Evolutionary conservation across 2,113 vertebrate genomes (phyloP).

Genomic region (Hylia prasina): DNA sequence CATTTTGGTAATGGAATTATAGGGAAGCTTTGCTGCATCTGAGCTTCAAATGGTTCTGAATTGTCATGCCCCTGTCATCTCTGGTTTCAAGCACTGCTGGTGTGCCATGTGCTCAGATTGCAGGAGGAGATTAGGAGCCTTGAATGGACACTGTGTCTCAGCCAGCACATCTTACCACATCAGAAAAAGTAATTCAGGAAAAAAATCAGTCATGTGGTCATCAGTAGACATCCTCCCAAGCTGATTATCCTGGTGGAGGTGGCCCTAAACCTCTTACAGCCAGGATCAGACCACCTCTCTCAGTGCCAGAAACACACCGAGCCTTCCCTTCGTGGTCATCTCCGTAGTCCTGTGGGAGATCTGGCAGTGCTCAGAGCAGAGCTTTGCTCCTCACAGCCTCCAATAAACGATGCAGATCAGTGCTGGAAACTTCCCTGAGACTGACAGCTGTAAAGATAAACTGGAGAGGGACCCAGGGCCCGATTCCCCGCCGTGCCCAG

Average conservation of each 20-base stretch:
- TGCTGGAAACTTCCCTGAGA: background rate
- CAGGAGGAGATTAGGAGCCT: background rate
- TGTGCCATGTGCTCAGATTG: slow-evolving; percentile 3
- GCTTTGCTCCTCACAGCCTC: background rate
- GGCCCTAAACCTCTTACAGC: background rate
- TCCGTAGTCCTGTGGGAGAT: background rate
- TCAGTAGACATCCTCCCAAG: background rate
- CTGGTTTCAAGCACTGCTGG: background rate
- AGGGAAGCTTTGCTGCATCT: background rate
- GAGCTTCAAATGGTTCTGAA: background rate
- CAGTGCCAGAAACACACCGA: background rate
- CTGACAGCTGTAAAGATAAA: background rate
- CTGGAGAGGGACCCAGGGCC: background rate
- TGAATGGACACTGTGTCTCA: background rate
- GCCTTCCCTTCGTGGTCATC: background rate
- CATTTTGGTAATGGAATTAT: background rate
- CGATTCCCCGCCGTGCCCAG: background rate
- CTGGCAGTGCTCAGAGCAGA: background rate
- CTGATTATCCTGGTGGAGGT: background rate
- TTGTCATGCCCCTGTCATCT: background rate
- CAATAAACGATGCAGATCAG: background rate
- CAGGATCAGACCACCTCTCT: background rate
- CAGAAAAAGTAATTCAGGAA: background rate
- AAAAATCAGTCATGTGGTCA: background rate
- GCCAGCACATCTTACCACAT: background rate